A percentile compares a stretch with the other conserved stretches of the same genome.
These are phyloP conservation scores for Zaprionus camerounensis DNA, from an alignment of 1,140 invertebrate species.

Conservation along the genomic window DNA sequence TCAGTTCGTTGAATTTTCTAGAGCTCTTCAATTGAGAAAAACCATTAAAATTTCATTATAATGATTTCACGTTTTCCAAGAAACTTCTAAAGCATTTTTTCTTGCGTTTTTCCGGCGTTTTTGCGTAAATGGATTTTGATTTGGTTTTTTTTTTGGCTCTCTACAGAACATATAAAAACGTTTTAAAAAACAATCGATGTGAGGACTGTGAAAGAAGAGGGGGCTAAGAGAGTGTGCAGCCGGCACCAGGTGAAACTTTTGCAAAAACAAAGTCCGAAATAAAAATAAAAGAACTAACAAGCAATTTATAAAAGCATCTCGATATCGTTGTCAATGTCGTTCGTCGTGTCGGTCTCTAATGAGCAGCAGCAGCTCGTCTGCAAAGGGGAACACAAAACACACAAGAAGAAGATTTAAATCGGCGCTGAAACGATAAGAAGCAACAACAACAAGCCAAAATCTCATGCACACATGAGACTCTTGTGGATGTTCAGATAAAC, in stretches of 20 bases:
- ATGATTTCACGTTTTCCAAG: conserved; percentile 17
- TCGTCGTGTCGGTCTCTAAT: conserved; percentile 43
- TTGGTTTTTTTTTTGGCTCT: neutral
- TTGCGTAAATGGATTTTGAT: conserved; percentile 51
- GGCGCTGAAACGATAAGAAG: conserved; percentile 32
- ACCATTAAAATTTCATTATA: conserved; percentile 9
- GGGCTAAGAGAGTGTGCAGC: neutral
- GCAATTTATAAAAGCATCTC: conserved; percentile 48
- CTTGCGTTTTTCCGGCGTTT: neutral
- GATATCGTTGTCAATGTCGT: conserved; percentile 47
- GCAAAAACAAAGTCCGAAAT: conserved; percentile 17
- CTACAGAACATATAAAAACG: conserved; percentile 3
- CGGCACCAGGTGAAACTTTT: conserved; percentile 40
- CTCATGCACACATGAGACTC: conserved; percentile 4
- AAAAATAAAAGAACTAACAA: conserved; percentile 32
- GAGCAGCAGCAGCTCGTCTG: conserved; percentile 39
- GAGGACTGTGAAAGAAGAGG: neutral
- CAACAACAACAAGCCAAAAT: conserved; percentile 13
- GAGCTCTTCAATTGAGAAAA: neutral
- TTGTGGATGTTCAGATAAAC: conserved; percentile 20
- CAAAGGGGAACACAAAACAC: conserved; percentile 7
- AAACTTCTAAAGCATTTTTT: conserved; percentile 32
- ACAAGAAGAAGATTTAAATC: conserved; percentile 37
- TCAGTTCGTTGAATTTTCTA: conserved; percentile 5
- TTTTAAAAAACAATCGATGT: neutral